Base-by-base conservation (phyloP, 92 coral and sea anemone species). In the Montipora capitata region DNA sequence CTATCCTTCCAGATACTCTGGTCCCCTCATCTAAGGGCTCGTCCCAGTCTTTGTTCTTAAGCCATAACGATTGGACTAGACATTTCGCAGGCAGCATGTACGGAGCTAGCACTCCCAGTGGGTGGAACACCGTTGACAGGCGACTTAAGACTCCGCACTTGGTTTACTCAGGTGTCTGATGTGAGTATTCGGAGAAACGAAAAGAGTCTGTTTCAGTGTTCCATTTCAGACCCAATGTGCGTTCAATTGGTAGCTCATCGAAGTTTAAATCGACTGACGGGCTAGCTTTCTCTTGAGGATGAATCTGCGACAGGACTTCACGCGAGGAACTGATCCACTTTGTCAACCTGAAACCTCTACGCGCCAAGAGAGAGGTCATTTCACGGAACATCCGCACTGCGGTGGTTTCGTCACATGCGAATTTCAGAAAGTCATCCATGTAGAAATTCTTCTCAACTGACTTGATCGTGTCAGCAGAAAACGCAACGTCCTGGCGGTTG, bases 181-280 rank as follows among this genome's bases (percentile, higher is more conserved):
- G 87, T 44, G 86, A 64, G 52, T 52, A 38, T 40, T 77, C 78
- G 3, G 80, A 48, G 83, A 87, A 86, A 7, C 90, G 27, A 78
- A 93, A 89, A 42, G 74, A 81, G 82, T 86, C 94, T 4, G 86
- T 85, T 52, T 93, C 90, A 42, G 96, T 90, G 92, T 93, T 93
- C 94, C 89, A 86, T 27, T 58, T 68, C 61, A 84, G 72, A 49
- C 93, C 91, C 61, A 88, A 90, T 10, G 95, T 65, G 65, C 80
- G 95, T 72, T 92, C 93, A 68, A 84, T 54, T 16, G 95, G 93
- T 35, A 92, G 79, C 38, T 80, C 87, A 41, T 88, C 84, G 10
- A 89, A 69, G 48, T 88, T 79, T 38, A 74, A 43, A 73, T 74
- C 70, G 15, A 63, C 67, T 76, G 74, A 57, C 16, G 90, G 85